These are phyloP conservation scores for Dioctria rufipes DNA, from an alignment of 2,888 invertebrate genomes.

Conservation along the genomic window DNA sequence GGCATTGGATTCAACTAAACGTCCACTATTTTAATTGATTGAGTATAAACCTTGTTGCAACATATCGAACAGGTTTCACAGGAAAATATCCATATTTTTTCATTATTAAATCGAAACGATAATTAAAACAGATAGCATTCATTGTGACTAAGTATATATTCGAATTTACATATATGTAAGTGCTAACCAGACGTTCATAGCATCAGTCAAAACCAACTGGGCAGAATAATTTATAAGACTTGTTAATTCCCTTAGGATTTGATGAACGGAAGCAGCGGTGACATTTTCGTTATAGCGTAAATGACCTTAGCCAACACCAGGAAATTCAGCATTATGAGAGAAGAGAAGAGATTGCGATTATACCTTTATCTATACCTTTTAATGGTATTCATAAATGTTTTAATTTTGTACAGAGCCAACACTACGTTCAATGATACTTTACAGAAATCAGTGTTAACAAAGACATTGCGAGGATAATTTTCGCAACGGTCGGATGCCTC, in stretches of 20 bases:
- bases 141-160: neutral
- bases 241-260: constrained; percentile 5
- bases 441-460: constrained; percentile 16
- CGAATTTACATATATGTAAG: neutral
- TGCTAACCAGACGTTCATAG: neutral
- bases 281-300: neutral
- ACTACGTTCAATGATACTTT: constrained; percentile 17
- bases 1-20: no score
- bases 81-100: no score
- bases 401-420: neutral
- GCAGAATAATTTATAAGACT: constrained; percentile 5
- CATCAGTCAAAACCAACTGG: neutral
- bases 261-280: neutral
- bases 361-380: neutral
- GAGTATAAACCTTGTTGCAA: no score
- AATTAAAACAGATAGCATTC: neutral
- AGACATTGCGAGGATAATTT: constrained; percentile 23
- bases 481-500: constrained; percentile 44
- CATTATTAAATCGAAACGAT: no score
- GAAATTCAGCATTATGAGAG: constrained; percentile 14
- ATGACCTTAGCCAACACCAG: constrained; percentile 22
- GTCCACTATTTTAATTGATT: no score
- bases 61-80: no score
- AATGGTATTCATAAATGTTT: constrained; percentile 24
- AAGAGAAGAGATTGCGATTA: constrained; percentile 4